Percentiles rank a stretch among this genome's conserved stretches.
These are phyloP conservation scores for Anastrepha ludens DNA, from an alignment of 1,140 invertebrate genomes.

Conservation along the genomic window DNA sequence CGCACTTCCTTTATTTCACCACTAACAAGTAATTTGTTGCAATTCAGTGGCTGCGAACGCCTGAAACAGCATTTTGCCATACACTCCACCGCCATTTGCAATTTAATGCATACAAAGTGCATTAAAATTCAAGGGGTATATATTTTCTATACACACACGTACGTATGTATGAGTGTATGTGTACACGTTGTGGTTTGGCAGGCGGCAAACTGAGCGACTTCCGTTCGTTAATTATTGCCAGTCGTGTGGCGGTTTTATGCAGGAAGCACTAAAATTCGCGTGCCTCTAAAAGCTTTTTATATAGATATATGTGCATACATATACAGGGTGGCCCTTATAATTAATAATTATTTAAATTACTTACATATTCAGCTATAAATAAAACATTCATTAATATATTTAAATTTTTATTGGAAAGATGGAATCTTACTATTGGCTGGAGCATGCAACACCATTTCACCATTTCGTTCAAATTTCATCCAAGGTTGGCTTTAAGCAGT, in stretches of 20 bases:
- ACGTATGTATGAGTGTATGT: neutral
- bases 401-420: too few relatives aligned
- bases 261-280: neutral
- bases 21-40: constrained; percentile 21
- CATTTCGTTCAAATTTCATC: too few relatives aligned
- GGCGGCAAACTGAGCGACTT: neutral
- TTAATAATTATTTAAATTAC: too few relatives aligned
- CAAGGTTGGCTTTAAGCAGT: too few relatives aligned
- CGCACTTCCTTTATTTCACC: neutral
- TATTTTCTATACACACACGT: neutral
- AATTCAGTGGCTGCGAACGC: neutral
- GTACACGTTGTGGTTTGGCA: neutral
- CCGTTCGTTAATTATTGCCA: constrained; percentile 35
- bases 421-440: too few relatives aligned
- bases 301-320: too few relatives aligned
- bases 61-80: neutral
- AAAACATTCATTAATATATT: too few relatives aligned
- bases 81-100: neutral
- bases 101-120: neutral
- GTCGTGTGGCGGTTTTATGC: neutral
- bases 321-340: too few relatives aligned
- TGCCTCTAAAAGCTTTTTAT: too few relatives aligned
- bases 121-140: constrained; percentile 4
- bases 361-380: too few relatives aligned
- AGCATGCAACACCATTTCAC: too few relatives aligned